Evolutionary conservation across 2,113 vertebrate genomes (phyloP).

Genomic region (Uropsilus gracilis): DNA sequence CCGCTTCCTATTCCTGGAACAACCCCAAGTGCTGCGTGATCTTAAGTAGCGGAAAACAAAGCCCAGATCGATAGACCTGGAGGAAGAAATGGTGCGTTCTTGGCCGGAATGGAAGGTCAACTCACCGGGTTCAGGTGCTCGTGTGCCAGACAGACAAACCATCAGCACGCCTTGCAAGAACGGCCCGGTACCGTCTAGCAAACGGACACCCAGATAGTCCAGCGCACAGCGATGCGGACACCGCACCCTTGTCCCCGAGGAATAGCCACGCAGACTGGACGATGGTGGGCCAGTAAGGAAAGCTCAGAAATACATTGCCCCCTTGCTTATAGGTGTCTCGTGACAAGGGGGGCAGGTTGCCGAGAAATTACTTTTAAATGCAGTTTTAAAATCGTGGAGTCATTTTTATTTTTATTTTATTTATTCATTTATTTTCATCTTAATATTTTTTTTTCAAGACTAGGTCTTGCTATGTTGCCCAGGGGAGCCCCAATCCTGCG

Average conservation of each 20-base stretch:
- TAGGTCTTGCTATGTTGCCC: too few species aligned
- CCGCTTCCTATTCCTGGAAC: neutral
- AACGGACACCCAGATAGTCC: neutral
- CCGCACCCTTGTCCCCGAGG: neutral
- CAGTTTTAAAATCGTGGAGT: too few species aligned
- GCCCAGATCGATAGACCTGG: neutral
- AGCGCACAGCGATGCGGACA: neutral
- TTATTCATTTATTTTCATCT: too few species aligned
- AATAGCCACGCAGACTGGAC: neutral
- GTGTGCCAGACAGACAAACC: neutral
- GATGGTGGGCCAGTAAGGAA: neutral
- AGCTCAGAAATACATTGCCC: too few species aligned
- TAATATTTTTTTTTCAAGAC: too few species aligned
- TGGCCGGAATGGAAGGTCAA: neutral
- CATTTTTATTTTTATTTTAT: too few species aligned
- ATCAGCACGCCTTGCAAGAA: neutral
- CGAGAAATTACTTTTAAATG: too few species aligned
- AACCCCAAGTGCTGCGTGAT: neutral
- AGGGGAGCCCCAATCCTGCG: too few species aligned
- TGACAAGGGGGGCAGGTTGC: too few species aligned
- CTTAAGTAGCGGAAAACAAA: neutral
- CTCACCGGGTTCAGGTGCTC: neutral
- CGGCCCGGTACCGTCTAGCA: neutral
- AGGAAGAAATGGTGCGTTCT: neutral
- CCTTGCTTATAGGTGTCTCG: too few species aligned